These are phyloP conservation scores for Oligia strigilis DNA, from an alignment of 2,888 invertebrate species.

Conservation along the genomic window DNA sequence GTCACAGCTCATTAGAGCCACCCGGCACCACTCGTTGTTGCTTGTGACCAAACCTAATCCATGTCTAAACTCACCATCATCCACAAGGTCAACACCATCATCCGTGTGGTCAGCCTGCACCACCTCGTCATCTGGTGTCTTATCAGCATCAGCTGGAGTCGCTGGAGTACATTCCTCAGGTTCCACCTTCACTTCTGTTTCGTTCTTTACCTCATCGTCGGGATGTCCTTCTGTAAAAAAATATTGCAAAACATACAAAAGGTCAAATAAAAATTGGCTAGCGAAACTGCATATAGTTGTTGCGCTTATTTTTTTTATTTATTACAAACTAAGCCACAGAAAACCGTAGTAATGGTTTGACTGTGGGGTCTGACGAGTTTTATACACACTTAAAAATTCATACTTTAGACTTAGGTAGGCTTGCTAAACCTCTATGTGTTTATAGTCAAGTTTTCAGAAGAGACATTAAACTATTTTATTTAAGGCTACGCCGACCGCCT, in stretches of 20 bases:
- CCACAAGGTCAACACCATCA: conserved; percentile 5
- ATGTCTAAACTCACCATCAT: conserved; percentile 30
- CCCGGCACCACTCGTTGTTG: too few species aligned
- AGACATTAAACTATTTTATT: too few species aligned
- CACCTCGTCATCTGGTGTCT: conserved; percentile 28
- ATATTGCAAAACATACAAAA: neutral
- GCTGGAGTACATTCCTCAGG: conserved; percentile 40
- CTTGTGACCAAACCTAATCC: neutral
- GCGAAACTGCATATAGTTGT: neutral
- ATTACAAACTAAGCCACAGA: too few species aligned
- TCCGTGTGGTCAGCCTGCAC: conserved; percentile 14
- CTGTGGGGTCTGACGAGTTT: too few species aligned
- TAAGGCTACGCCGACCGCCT: too few species aligned
- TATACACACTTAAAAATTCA: too few species aligned
- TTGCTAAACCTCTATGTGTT: too few species aligned
- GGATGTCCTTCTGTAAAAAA: conserved; percentile 47
- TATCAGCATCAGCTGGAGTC: neutral
- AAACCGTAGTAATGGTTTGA: too few species aligned
- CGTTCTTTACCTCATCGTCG: conserved; percentile 53
- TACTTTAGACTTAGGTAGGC: too few species aligned
- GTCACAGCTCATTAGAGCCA: too few species aligned
- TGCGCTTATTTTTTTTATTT: too few species aligned
- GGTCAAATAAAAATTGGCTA: neutral
- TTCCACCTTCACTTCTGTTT: conserved; percentile 63
- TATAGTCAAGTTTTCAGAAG: too few species aligned